Evolutionary conservation across 2,797 vertebrate genomes (phyloP).

Genomic region (Sciurus vulgaris): DNA sequence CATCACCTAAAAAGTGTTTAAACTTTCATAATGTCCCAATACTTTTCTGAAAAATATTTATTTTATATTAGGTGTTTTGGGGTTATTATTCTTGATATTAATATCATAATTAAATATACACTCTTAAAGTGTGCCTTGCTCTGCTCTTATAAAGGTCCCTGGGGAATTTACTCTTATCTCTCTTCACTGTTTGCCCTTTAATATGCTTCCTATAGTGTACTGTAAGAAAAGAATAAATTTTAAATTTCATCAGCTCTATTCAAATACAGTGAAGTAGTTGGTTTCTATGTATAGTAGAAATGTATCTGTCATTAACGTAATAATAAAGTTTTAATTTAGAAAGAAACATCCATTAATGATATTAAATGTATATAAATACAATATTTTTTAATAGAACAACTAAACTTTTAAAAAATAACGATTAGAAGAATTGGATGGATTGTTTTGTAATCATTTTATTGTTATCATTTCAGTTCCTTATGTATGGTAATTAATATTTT

Average conservation of each 20-base stretch:
- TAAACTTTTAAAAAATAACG: background rate
- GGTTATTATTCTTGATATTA: background rate
- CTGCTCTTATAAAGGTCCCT: background rate
- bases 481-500: background rate
- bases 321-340: background rate
- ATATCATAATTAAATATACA: background rate
- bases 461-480: background rate
- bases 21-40: background rate
- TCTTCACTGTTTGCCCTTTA: background rate
- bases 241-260: background rate
- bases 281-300: background rate
- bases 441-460: background rate
- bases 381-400: background rate
- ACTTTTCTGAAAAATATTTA: background rate
- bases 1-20: background rate
- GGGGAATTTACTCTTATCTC: background rate
- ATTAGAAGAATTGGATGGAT: background rate
- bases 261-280: background rate
- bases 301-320: background rate
- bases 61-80: background rate
- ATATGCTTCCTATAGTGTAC: background rate
- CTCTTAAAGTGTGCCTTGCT: background rate
- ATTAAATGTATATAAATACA: background rate
- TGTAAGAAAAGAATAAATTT: background rate
- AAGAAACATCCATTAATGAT: background rate